Conservation (phyloP, 2,113 vertebrate species). For the Cepphus grylle region DNA sequence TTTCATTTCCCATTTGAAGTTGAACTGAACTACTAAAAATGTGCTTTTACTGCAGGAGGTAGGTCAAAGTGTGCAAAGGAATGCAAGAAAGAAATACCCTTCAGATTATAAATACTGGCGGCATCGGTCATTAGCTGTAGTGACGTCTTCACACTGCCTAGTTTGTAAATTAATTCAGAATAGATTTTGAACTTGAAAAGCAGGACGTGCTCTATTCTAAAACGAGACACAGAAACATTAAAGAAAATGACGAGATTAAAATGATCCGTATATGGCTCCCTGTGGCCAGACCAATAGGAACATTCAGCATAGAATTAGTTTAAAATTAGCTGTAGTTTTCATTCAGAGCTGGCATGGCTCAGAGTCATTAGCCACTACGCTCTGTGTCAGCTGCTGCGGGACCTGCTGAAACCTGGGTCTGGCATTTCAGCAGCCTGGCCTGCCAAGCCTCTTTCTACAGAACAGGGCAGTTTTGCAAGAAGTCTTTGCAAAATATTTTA, state of each 20-base stretch:
- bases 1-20: constrained; percentile 3
- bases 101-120: neutral
- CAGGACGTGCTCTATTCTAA: neutral
- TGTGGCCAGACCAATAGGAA: neutral
- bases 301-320: neutral
- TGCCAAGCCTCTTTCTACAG: constrained; percentile 25
- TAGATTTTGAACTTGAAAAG: constrained; percentile 4
- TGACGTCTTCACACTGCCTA: neutral
- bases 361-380: neutral
- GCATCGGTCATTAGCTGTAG: neutral
- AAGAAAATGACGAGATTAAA: constrained; percentile 24
- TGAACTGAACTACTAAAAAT: neutral
- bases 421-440: neutral
- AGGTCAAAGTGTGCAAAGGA: neutral
- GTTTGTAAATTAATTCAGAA: neutral
- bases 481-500: constrained; percentile 57
- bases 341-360: neutral
- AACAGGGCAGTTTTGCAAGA: constrained; percentile 32
- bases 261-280: neutral
- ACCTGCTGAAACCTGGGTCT: constrained; percentile 33
- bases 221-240: neutral
- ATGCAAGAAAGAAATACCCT: neutral
- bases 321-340: constrained; percentile 19
- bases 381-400: neutral
- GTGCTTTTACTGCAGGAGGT: neutral